phyloP scores from a whole-genome alignment of 1,140 invertebrate genomes.

The Muscidifurax raptorellus region DNA sequence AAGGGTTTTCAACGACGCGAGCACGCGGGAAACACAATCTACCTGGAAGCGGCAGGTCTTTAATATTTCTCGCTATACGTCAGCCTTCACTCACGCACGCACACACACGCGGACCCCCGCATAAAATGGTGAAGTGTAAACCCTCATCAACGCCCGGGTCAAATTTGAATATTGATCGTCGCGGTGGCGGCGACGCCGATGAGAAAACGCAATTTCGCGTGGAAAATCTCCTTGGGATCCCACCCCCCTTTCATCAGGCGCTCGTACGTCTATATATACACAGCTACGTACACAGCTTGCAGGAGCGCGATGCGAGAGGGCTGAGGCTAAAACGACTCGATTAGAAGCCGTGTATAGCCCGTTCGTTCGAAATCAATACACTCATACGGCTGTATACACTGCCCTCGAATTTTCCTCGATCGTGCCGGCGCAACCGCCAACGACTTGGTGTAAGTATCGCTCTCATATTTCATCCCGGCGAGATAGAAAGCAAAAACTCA shows the following conservation, averaged over 20 bases:
- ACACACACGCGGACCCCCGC: background rate
- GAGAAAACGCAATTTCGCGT: constrained; percentile 22
- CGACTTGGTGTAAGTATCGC: background rate
- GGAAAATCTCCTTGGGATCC: background rate
- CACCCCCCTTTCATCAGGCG: constrained; percentile 5
- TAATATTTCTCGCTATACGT: no score
- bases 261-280: background rate
- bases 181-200: no score
- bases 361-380: background rate
- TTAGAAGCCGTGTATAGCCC: no score
- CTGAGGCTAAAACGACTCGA: constrained; percentile 7
- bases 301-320: background rate
- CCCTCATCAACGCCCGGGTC: background rate
- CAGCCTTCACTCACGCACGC: no score
- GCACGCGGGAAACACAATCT: no score
- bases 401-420: background rate
- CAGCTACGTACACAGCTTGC: background rate
- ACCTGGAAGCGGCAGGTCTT: no score
- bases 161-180: constrained; percentile 33
- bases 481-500: background rate
- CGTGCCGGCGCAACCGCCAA: background rate
- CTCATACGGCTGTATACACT: no score
- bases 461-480: background rate
- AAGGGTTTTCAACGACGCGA: no score
- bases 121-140: background rate